Percentiles rank a stretch among this genome's conserved stretches.
Conservation (phyloP, 2,113 vertebrate species). For the Actinemys pallida region DNA sequence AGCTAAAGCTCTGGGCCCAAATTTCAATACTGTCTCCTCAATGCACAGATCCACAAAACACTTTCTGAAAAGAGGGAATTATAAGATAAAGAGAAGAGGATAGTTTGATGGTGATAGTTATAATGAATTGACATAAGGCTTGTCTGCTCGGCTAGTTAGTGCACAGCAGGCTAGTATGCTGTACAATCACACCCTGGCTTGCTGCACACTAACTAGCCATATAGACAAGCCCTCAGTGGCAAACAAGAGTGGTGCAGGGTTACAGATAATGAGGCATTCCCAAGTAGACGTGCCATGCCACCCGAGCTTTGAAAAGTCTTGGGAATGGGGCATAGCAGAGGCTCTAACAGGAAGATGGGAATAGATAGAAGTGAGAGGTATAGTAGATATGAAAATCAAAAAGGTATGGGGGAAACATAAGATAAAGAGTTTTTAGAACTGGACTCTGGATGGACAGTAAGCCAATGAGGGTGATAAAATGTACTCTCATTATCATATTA, state of each 20-base stretch:
- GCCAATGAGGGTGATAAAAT: not conserved
- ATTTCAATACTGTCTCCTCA: not conserved
- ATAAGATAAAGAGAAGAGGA: not conserved
- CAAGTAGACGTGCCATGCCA: not conserved
- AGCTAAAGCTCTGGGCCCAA: accelerated
- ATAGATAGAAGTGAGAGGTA: not conserved
- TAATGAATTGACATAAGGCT: not conserved
- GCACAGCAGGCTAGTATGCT: not conserved
- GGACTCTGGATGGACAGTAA: not conserved
- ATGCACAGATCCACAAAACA: not conserved
- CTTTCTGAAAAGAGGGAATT: not conserved
- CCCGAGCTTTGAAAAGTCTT: not conserved
- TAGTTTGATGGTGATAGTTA: not conserved
- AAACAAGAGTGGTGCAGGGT: not conserved
- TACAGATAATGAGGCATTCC: not conserved
- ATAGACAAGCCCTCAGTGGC: not conserved
- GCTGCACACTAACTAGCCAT: not conserved
- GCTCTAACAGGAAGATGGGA: not conserved
- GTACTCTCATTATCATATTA: no score
- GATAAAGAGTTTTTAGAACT: not conserved
- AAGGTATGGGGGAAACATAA: no score
- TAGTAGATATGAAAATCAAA: accelerated
- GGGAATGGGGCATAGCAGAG: not conserved
- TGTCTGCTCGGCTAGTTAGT: not conserved
- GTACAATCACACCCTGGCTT: not conserved